Conservation (phyloP, 2,797 vertebrate genomes). For the Sparidentex hasta region DNA sequence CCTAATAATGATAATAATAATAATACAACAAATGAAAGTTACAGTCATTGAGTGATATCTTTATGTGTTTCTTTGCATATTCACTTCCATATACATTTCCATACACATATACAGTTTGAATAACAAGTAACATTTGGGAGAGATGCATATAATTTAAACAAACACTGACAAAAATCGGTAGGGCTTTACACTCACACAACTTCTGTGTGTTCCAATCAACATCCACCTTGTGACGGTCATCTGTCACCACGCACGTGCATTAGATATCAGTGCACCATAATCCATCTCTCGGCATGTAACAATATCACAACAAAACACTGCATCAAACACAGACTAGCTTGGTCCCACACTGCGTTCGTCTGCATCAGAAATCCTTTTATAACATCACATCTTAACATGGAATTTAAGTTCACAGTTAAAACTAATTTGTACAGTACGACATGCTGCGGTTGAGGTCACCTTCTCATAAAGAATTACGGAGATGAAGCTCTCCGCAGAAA, state of each 20-base stretch:
- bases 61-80: slow-evolving; percentile 77
- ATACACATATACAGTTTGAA: slow-evolving; percentile 74
- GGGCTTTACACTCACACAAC: slow-evolving; percentile 52
- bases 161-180: slow-evolving; percentile 57
- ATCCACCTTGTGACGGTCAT: slow-evolving; percentile 40
- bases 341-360: slow-evolving; percentile 51
- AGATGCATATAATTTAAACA: slow-evolving; percentile 66
- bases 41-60: slow-evolving; percentile 51
- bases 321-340: slow-evolving; percentile 58
- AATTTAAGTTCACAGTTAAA: slow-evolving; percentile 63
- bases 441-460: slow-evolving; percentile 35
- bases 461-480: slow-evolving; percentile 19
- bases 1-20: background rate
- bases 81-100: slow-evolving; percentile 67
- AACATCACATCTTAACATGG: slow-evolving; percentile 43
- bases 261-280: slow-evolving; percentile 41
- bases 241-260: slow-evolving; percentile 47
- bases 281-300: slow-evolving; percentile 41
- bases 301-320: slow-evolving; percentile 64
- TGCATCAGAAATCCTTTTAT: slow-evolving; percentile 42
- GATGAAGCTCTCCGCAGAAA: slow-evolving; percentile 38
- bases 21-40: slow-evolving; percentile 25
- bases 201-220: slow-evolving; percentile 37
- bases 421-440: slow-evolving; percentile 39
- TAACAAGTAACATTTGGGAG: slow-evolving; percentile 68